These are phyloP conservation scores for Gymnocephalus cernua DNA, from an alignment of 2,113 vertebrate genomes.

Conservation along the genomic window DNA sequence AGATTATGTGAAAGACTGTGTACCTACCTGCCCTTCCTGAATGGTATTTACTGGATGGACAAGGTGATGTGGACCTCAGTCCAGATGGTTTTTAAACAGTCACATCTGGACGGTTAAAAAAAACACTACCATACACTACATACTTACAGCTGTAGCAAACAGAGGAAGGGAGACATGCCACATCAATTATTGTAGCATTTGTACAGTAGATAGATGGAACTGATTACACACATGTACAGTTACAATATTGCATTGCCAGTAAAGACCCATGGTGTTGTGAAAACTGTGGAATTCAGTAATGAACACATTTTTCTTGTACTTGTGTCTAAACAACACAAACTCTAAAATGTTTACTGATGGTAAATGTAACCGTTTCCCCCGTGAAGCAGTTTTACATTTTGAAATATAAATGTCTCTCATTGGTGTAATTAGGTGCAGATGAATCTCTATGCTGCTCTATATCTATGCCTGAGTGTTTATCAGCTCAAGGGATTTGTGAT, in stretches of 20 bases:
- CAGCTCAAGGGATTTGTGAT: constrained; percentile 13
- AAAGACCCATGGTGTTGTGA: constrained; percentile 3
- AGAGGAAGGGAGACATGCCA: constrained; percentile 33
- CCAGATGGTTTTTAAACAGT: constrained; percentile 54
- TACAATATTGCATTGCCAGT: constrained; percentile 4
- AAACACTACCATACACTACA: background rate
- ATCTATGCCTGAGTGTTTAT: background rate
- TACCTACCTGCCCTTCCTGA: constrained; percentile 47
- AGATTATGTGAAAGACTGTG: background rate
- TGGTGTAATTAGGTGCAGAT: constrained; percentile 10
- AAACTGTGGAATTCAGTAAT: constrained; percentile 30
- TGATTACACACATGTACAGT: constrained; percentile 31
- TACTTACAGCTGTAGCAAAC: constrained; percentile 48
- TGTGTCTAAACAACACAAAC: constrained; percentile 9
- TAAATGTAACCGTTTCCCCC: constrained; percentile 21
- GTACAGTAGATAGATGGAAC: constrained; percentile 24
- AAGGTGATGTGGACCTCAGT: constrained; percentile 4
- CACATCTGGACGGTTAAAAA: constrained; percentile 59
- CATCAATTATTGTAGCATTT: constrained; percentile 50
- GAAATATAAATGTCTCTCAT: background rate
- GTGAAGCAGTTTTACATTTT: background rate
- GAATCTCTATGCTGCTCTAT: background rate
- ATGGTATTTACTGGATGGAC: constrained; percentile 27
- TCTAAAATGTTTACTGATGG: background rate
- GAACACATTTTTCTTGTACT: constrained; percentile 6